Percentiles rank a stretch among this genome's conserved stretches.
Conservation (phyloP, 1,140 invertebrate genomes). For the Ptiloglossa arizonensis region DNA sequence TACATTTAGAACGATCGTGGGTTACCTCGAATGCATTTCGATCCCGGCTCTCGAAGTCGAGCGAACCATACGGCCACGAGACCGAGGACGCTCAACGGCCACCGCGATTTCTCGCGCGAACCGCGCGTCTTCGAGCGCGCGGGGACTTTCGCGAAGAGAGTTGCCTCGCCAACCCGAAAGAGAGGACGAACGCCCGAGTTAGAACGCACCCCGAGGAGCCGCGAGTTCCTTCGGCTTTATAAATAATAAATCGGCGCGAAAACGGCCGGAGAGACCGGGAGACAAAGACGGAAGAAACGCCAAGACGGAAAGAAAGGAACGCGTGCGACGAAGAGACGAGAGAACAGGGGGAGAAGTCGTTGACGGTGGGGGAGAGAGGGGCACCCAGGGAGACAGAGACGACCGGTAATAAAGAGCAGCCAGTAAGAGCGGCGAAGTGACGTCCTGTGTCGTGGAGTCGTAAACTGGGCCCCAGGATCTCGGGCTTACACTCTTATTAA, state of each 20-base stretch:
- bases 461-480: slow-evolving; percentile 75
- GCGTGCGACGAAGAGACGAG: background rate
- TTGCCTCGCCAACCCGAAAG: slow-evolving; percentile 28
- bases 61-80: background rate
- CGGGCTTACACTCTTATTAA: slow-evolving; percentile 76
- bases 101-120: too few species aligned
- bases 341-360: slow-evolving; percentile 30
- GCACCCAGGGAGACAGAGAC: slow-evolving; percentile 52
- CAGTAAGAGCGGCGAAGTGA: slow-evolving; percentile 76
- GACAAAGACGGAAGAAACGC: too few species aligned
- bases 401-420: slow-evolving; percentile 76
- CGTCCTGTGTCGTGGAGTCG: slow-evolving; percentile 78
- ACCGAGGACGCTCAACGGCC: too few species aligned
- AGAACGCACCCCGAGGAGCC: slow-evolving; percentile 54
- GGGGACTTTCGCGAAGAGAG: background rate
- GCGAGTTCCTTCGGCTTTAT: slow-evolving; percentile 74
- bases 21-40: slow-evolving; percentile 65
- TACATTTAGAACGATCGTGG: slow-evolving; percentile 73
- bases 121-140: background rate
- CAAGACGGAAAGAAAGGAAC: background rate
- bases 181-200: slow-evolving; percentile 31
- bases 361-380: slow-evolving; percentile 61
- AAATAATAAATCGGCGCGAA: slow-evolving; percentile 78
- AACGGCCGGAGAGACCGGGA: background rate
- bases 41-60: slow-evolving; percentile 16